A percentile compares a stretch with the other conserved stretches of the same genome.
These are phyloP conservation scores for Takifugu flavidus DNA, from an alignment of 2,113 vertebrate species.

Conservation along the genomic window DNA sequence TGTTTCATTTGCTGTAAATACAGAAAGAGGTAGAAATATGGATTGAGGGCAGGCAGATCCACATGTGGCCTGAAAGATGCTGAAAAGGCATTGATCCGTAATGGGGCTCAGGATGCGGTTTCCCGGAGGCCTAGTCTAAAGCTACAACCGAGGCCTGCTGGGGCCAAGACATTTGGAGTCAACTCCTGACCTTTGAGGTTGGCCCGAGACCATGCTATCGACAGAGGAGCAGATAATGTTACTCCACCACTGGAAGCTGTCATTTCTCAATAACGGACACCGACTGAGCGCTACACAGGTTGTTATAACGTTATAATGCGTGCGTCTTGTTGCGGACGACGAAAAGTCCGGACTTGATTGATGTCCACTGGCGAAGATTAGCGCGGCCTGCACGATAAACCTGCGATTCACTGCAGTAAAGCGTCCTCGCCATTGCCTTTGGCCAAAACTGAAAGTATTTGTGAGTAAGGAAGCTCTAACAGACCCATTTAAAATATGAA, in stretches of 20 bases:
- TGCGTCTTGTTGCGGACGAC: too few relatives aligned
- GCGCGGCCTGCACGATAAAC: too few relatives aligned
- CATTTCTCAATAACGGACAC: slow-evolving; percentile 59
- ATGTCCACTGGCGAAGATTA: too few relatives aligned
- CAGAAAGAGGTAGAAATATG: slow-evolving; percentile 72
- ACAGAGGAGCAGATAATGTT: slow-evolving; percentile 61
- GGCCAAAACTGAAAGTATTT: background rate
- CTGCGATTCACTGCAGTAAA: background rate
- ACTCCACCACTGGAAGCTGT: slow-evolving; percentile 63
- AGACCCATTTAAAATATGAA: background rate
- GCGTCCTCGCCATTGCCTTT: background rate
- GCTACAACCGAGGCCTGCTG: slow-evolving; percentile 39
- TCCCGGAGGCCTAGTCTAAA: slow-evolving; percentile 45
- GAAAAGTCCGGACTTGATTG: too few relatives aligned
- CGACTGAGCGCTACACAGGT: background rate
- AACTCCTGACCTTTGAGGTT: slow-evolving; percentile 65
- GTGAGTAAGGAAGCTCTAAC: background rate
- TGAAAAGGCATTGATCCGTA: slow-evolving; percentile 74
- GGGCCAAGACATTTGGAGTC: slow-evolving; percentile 57
- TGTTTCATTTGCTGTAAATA: slow-evolving; percentile 79
- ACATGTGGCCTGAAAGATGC: slow-evolving; percentile 60
- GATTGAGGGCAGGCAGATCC: slow-evolving; percentile 64
- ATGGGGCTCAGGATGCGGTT: slow-evolving; percentile 59
- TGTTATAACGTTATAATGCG: background rate
- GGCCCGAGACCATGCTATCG: slow-evolving; percentile 62